These are phyloP conservation scores for Watsonalla cultraria DNA, from an alignment of 2,888 invertebrate genomes.

Conservation along the genomic window DNA sequence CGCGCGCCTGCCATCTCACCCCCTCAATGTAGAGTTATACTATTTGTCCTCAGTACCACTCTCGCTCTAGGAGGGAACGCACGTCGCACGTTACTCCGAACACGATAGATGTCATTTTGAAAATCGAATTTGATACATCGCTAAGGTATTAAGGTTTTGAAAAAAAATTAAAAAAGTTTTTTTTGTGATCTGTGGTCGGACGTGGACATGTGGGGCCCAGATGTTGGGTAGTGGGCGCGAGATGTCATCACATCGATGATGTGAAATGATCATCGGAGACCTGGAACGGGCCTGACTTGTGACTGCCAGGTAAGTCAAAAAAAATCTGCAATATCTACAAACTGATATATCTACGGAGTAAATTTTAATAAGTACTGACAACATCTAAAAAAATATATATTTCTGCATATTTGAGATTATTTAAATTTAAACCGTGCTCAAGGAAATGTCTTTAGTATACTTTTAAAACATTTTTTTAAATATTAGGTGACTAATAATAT, in stretches of 20 bases:
- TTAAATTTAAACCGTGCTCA: too few relatives aligned
- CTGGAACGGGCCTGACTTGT: slow-evolving; percentile 27
- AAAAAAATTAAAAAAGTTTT: slow-evolving; percentile 18
- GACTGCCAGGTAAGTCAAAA: slow-evolving; percentile 38
- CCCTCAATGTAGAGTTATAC: slow-evolving; percentile 11
- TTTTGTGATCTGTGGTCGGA: slow-evolving; percentile 35
- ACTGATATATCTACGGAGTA: too few relatives aligned
- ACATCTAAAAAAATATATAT: too few relatives aligned
- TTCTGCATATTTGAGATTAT: too few relatives aligned
- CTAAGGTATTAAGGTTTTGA: slow-evolving; percentile 7
- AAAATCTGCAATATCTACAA: too few relatives aligned
- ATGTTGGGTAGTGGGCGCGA: slow-evolving; percentile 47
- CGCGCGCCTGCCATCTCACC: slow-evolving; percentile 56
- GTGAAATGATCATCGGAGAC: slow-evolving; percentile 38
- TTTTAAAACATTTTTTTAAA: too few relatives aligned
- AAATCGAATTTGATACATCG: slow-evolving; percentile 13
- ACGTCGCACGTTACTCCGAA: slow-evolving; percentile 27
- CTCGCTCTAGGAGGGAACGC: slow-evolving; percentile 29
- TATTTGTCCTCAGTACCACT: slow-evolving; percentile 35
- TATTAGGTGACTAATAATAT: too few relatives aligned
- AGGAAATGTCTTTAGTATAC: too few relatives aligned
- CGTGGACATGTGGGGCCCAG: slow-evolving; percentile 46
- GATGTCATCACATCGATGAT: slow-evolving; percentile 39
- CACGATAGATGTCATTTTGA: slow-evolving; percentile 31
- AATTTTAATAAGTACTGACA: too few relatives aligned